Evolutionary conservation across 1,140 invertebrate genomes (phyloP).

Genomic region (Cyclargus thomasi): DNA sequence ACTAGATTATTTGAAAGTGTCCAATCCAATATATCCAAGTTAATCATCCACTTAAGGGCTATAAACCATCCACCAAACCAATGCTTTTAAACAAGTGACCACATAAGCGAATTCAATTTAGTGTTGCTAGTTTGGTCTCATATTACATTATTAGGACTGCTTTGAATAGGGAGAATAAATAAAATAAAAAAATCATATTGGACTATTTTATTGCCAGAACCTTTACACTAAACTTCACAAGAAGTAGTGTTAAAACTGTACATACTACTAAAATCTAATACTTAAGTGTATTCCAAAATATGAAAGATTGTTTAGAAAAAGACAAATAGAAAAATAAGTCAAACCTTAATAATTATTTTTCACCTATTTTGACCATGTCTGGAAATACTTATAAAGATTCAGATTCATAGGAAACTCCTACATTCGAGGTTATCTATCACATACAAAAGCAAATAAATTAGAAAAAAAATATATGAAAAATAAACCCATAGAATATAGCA

Average conservation of each 20-base stretch:
- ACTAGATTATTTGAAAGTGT: no score
- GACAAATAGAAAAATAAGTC: conserved; percentile 49
- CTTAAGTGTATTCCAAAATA: conserved; percentile 48
- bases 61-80: no score
- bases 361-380: conserved; percentile 45
- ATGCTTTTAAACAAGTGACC: no score
- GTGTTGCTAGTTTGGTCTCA: no score
- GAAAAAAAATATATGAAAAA: conserved; percentile 66
- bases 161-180: conserved; percentile 18
- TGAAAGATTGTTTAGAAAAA: conserved; percentile 31
- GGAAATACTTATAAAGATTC: conserved; percentile 57
- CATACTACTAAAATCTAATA: conserved; percentile 63
- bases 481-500: conserved; percentile 67
- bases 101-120: no score
- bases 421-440: conserved; percentile 67
- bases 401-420: conserved; percentile 55
- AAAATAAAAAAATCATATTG: conserved; percentile 42
- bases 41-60: no score
- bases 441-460: conserved; percentile 65
- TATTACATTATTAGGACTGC: conserved; percentile 1
- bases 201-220: conserved; percentile 74
- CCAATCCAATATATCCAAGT: no score
- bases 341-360: conserved; percentile 43
- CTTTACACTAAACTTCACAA: conserved; percentile 64
- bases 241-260: conserved; percentile 62